Evolutionary conservation across 92 coral and sea anemone genomes (phyloP).

Genomic region (Epizoanthus illoricatus): DNA sequence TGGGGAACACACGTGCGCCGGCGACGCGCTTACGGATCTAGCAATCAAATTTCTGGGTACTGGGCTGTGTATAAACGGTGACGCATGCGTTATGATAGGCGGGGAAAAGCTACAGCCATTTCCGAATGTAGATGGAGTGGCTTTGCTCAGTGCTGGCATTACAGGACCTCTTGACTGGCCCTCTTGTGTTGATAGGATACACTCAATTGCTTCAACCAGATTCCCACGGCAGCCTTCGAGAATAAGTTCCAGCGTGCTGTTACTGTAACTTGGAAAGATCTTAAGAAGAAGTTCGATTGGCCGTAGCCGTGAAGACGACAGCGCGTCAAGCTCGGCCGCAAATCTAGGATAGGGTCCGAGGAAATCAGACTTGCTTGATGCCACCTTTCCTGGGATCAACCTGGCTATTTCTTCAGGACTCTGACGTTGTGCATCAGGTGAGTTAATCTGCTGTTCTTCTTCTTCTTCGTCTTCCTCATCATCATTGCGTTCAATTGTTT

Average conservation of each 20-base stretch:
- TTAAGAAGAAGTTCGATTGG: constrained; percentile 78
- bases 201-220: constrained; percentile 90
- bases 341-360: constrained; percentile 35
- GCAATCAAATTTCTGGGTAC: constrained; percentile 60
- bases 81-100: constrained; percentile 47
- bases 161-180: constrained; percentile 26
- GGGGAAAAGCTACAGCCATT: constrained; percentile 61
- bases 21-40: constrained; percentile 50
- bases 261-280: constrained; percentile 82
- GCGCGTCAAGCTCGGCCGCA: constrained; percentile 46
- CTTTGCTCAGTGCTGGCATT: constrained; percentile 30
- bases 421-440: constrained; percentile 20
- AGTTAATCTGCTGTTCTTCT: background rate
- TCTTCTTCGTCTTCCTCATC: constrained; percentile 3
- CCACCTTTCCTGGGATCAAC: constrained; percentile 48
- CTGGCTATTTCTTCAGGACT: constrained; percentile 19
- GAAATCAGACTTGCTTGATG: constrained; percentile 24
- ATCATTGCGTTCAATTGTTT: background rate
- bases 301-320: constrained; percentile 56
- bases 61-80: constrained; percentile 67
- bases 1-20: constrained; percentile 67
- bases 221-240: constrained; percentile 87
- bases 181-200: constrained; percentile 68
- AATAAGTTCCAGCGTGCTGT: constrained; percentile 74
- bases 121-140: constrained; percentile 44